Percentiles rank a stretch among this genome's conserved stretches.
Conservation (phyloP, 2,113 vertebrate species). For the Callipepla squamata region DNA sequence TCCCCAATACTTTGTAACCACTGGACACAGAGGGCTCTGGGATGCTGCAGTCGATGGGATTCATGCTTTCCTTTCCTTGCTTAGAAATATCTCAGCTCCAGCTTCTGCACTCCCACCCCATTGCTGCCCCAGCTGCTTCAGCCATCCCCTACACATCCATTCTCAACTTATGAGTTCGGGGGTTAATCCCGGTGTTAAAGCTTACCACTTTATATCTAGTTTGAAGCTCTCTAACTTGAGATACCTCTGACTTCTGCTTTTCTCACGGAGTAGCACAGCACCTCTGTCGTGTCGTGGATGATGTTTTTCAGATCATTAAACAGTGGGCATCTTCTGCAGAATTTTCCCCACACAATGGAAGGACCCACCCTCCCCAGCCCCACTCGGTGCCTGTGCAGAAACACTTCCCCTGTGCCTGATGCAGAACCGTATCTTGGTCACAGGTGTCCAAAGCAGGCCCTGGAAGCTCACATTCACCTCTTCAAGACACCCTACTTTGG, state of each 20-base stretch:
- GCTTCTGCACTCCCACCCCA: neutral
- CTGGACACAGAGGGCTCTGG: neutral
- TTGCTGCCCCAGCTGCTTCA: neutral
- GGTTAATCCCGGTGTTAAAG: neutral
- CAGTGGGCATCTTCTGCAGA: neutral
- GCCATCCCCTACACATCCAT: neutral
- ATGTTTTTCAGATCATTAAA: neutral
- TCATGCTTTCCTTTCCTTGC: neutral
- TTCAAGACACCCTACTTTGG: neutral
- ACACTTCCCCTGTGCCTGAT: neutral
- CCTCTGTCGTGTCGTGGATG: neutral
- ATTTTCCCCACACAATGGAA: neutral
- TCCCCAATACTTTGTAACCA: neutral
- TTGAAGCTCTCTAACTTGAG: neutral
- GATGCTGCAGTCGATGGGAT: neutral
- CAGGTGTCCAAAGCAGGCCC: neutral
- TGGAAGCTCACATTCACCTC: neutral
- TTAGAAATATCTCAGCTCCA: neutral
- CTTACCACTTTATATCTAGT: rapidly evolving
- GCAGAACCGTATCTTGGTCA: neutral
- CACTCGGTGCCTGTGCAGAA: neutral
- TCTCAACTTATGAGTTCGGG: neutral
- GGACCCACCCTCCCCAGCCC: neutral
- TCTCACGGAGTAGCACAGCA: neutral
- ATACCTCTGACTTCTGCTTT: neutral